These are phyloP conservation scores for Peromyscus leucopus DNA, from an alignment of 2,113 vertebrate genomes.

Conservation along the genomic window DNA sequence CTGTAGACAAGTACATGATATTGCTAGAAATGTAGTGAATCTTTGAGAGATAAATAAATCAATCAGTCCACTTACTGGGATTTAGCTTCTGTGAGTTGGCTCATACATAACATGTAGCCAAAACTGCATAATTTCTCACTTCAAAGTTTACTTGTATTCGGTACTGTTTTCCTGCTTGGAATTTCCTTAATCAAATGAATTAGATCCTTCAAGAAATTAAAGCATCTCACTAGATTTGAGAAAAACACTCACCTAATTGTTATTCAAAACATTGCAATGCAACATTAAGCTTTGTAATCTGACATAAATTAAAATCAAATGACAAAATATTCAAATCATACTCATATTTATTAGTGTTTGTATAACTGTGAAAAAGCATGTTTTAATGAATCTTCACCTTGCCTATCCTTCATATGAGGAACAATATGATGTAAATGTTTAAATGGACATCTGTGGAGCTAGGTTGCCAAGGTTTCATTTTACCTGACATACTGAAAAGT, in stretches of 20 bases:
- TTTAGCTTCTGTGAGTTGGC: neutral
- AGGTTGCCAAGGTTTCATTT: neutral
- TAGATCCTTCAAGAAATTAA: neutral
- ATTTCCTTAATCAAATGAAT: conserved; percentile 43
- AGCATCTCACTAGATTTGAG: neutral
- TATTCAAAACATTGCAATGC: conserved; percentile 37
- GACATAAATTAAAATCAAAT: conserved; percentile 30
- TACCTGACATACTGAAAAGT: neutral
- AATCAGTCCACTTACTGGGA: neutral
- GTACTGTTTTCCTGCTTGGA: neutral
- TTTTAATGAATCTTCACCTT: neutral
- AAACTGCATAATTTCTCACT: neutral
- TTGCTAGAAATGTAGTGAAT: neutral
- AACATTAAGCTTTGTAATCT: conserved; percentile 32
- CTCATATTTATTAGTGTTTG: neutral
- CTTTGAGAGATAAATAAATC: neutral
- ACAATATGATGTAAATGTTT: neutral
- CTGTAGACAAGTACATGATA: neutral
- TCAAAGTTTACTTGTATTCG: neutral
- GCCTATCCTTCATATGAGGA: neutral
- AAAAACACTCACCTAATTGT: neutral
- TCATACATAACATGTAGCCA: neutral
- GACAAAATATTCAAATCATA: neutral
- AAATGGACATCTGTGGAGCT: neutral
- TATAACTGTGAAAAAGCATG: neutral